Conservation (phyloP, 2,888 invertebrate genomes). For the Agrochola circellaris region DNA sequence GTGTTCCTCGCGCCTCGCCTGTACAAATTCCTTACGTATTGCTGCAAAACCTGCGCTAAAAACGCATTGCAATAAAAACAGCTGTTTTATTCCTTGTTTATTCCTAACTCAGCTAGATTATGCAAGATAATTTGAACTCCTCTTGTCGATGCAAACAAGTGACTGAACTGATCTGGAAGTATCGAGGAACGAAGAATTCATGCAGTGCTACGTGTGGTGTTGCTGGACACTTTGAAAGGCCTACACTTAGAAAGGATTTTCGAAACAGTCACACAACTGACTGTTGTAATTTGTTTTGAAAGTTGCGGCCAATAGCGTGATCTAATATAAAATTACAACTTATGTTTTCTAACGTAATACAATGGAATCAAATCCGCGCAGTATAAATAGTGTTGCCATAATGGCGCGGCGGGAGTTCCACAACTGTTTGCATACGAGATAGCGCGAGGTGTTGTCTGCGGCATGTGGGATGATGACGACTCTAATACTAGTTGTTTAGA, state of each 20-base stretch:
- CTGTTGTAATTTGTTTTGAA: too few relatives aligned
- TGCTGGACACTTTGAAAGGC: not conserved
- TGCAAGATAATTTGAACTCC: not conserved
- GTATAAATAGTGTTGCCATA: constrained; percentile 78
- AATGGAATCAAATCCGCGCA: constrained; percentile 71
- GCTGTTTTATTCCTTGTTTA: not conserved
- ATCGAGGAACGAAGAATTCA: not conserved
- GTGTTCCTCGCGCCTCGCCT: not conserved
- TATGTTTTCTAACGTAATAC: constrained; percentile 1
- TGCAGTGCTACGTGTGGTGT: not conserved
- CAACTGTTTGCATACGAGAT: constrained; percentile 84
- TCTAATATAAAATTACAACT: too few relatives aligned
- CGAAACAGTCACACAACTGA: not conserved
- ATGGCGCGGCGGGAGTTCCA: constrained; percentile 80
- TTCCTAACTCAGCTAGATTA: not conserved
- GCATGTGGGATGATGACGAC: constrained; percentile 62
- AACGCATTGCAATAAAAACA: not conserved
- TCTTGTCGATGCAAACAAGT: not conserved
- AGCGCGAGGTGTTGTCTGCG: constrained; percentile 76
- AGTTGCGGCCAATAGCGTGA: too few relatives aligned
- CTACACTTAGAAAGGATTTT: too few relatives aligned
- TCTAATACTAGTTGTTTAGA: constrained; percentile 37
- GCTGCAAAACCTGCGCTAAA: too few relatives aligned
- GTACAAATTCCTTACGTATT: not conserved
- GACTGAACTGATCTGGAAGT: not conserved